phyloP scores from a whole-genome alignment of 2,797 vertebrate genomes.

The Coregonus ussuriensis region DNA sequence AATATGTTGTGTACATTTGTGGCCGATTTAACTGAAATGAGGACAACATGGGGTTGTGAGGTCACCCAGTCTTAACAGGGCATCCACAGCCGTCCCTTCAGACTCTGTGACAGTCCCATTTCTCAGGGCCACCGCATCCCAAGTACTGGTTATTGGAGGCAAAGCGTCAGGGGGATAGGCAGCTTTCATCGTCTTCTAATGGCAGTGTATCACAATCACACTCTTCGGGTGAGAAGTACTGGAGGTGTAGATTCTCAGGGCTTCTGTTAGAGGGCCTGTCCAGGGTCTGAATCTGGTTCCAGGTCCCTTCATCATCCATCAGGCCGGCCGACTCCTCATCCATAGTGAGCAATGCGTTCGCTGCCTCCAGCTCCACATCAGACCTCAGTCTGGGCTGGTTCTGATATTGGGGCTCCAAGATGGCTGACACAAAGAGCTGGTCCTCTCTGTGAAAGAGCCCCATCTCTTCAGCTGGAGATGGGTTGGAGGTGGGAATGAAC shows the following conservation, averaged over 20 bases:
- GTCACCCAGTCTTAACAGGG: constrained; percentile 41
- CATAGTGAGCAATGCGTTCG: constrained; percentile 39
- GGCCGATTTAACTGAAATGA: not conserved
- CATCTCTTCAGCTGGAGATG: not conserved
- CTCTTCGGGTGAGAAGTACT: not conserved
- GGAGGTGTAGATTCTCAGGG: not conserved
- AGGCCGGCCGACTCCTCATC: constrained; percentile 18
- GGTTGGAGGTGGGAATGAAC: not conserved
- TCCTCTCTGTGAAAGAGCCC: not conserved
- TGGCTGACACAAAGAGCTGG: not conserved
- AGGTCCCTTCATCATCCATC: not conserved
- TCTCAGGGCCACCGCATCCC: not conserved
- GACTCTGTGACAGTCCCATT: constrained; percentile 23
- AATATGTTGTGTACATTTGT: too few species aligned
- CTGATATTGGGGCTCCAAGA: not conserved
- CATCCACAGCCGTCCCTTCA: constrained; percentile 43
- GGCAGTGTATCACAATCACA: not conserved
- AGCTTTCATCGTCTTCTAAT: not conserved
- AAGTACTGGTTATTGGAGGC: not conserved
- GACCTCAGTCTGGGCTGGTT: constrained; percentile 40
- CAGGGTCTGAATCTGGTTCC: not conserved
- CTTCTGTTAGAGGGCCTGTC: not conserved
- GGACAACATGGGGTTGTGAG: not conserved
- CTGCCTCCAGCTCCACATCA: constrained; percentile 47
- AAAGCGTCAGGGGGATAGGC: not conserved